phyloP scores from a whole-genome alignment of 2,888 invertebrate species.

The Rhagophthalmus giganteus region DNA sequence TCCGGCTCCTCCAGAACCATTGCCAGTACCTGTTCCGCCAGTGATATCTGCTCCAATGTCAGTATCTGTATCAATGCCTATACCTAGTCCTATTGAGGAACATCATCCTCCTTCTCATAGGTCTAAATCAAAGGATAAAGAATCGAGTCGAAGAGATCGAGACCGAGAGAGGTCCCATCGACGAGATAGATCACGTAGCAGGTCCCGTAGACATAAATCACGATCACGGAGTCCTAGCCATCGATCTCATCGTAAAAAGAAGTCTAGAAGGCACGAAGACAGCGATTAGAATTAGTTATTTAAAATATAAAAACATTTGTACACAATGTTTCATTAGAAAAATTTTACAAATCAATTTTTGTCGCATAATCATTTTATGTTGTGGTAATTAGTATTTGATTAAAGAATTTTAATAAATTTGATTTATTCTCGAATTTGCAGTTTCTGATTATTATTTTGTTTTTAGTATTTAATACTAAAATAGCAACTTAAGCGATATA shows the following conservation, averaged over 20 bases:
- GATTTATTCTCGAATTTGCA: too few species aligned
- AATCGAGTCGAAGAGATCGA: slow-evolving; percentile 43
- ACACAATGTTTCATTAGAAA: neutral
- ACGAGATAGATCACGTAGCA: slow-evolving; percentile 68
- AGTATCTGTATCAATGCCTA: slow-evolving; percentile 6
- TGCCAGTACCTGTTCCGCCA: slow-evolving; percentile 44
- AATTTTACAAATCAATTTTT: too few species aligned
- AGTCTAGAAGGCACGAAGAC: slow-evolving; percentile 71
- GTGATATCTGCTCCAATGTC: slow-evolving; percentile 2
- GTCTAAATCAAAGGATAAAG: slow-evolving; percentile 34
- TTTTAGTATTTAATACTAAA: too few species aligned
- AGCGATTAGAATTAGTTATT: slow-evolving; percentile 58
- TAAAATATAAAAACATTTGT: neutral
- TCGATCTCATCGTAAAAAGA: slow-evolving; percentile 64
- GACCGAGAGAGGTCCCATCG: slow-evolving; percentile 65
- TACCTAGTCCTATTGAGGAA: slow-evolving; percentile 17
- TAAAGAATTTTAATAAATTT: too few species aligned
- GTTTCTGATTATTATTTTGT: too few species aligned
- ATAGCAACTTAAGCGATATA: too few species aligned
- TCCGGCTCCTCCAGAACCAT: slow-evolving; percentile 58
- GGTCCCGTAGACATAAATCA: slow-evolving; percentile 70
- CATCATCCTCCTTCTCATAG: slow-evolving; percentile 1
- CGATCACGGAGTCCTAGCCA: slow-evolving; percentile 71
- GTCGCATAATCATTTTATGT: too few species aligned
- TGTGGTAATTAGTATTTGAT: too few species aligned